Evolutionary conservation across 2,113 vertebrate genomes (phyloP).

Genomic region (Channa maculata): DNA sequence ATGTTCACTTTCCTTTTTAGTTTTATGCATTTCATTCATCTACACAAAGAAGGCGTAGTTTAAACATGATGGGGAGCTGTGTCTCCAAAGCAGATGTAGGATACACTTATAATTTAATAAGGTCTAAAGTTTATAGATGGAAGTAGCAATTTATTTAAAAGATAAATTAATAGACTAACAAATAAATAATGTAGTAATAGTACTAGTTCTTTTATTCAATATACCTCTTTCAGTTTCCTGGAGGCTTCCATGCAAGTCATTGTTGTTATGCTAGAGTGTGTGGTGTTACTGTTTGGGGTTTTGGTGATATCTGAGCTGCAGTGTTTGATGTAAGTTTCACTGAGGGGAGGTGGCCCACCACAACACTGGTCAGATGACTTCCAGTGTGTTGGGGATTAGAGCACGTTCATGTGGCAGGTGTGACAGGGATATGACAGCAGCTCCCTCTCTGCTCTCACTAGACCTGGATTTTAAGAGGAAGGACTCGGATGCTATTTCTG

Average conservation of each 20-base stretch:
- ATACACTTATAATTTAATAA: too few species aligned
- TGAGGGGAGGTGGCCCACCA: slow-evolving; percentile 78
- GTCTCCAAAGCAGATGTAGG: too few species aligned
- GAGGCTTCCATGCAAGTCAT: neutral
- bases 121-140: too few species aligned
- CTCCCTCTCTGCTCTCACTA: slow-evolving; percentile 17
- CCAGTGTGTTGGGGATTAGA: slow-evolving; percentile 81
- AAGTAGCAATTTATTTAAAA: slow-evolving; percentile 1
- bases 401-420: slow-evolving; percentile 79
- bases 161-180: neutral
- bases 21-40: too few species aligned
- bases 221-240: neutral
- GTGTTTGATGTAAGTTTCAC: slow-evolving; percentile 77
- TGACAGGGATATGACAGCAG: slow-evolving; percentile 59
- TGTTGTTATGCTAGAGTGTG: slow-evolving; percentile 65
- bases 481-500: neutral
- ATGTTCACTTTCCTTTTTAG: neutral
- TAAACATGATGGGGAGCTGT: too few species aligned
- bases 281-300: slow-evolving; percentile 77
- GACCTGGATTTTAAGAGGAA: neutral
- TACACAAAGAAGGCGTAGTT: too few species aligned
- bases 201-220: neutral
- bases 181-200: neutral
- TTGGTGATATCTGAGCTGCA: slow-evolving; percentile 76
- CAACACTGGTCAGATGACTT: slow-evolving; percentile 81